Evolutionary conservation across 2,113 vertebrate species (phyloP).

Genomic region (Antidorcas marsupialis): DNA sequence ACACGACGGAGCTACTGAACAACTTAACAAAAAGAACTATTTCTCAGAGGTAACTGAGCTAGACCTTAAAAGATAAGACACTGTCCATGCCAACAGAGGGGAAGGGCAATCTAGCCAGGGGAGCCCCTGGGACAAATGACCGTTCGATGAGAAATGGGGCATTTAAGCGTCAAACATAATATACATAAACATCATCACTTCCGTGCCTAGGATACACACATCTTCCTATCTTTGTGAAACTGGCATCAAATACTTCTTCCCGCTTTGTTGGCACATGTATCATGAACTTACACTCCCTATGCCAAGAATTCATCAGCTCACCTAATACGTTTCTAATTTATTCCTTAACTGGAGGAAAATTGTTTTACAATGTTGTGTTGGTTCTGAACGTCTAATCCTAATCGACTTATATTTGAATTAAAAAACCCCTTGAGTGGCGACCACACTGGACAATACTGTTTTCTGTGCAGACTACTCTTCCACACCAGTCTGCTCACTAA

Average conservation of each 20-base stretch:
- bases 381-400: not conserved
- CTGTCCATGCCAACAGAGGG: not conserved
- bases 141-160: not conserved
- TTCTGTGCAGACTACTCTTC: rapidly evolving
- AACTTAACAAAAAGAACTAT: not conserved
- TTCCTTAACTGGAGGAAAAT: not conserved
- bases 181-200: not conserved
- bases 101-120: too few species aligned
- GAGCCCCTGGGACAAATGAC: not conserved
- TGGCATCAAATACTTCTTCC: not conserved
- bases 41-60: not conserved
- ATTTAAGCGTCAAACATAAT: not conserved
- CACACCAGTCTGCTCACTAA: not conserved
- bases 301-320: not conserved
- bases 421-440: not conserved
- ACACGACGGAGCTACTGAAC: not conserved
- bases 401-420: not conserved
- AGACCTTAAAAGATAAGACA: not conserved
- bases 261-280: not conserved
- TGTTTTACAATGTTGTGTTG: not conserved
- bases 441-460: rapidly evolving
- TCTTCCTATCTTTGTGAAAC: not conserved
- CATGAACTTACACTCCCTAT: not conserved
- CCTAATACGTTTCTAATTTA: not conserved
- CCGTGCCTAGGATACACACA: not conserved